Base-by-base conservation (phyloP, 2,888 invertebrate species). In the Sarcophaga subvicina region DNA sequence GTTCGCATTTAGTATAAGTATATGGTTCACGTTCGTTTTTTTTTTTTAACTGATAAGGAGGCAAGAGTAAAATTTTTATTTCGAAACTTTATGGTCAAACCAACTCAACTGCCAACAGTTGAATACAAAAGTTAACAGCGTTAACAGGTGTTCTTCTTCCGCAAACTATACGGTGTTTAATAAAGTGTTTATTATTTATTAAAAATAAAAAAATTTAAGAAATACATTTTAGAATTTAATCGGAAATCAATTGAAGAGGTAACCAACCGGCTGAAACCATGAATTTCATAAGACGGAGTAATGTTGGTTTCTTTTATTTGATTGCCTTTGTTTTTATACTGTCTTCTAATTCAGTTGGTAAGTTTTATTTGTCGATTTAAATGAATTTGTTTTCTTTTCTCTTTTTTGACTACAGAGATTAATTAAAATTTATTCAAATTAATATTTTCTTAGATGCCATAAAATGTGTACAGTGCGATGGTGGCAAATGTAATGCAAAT, bases 381-480 rank as follows among this genome's bases (percentile, higher is more conserved):
- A 54, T 37, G 1, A 17, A 17, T 54, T 14, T 4, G 17, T 1
- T 64, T 45, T 1, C 37, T 6, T 54, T 49, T 25, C 45, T 20
- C 17, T 71, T 63, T 22, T 17, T 22, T 17, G 63, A 70, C 8
- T 4, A 14, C 20, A 11, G 2, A 17, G 54, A 10, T n/a, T 62
- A n/a, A n/a, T 66, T 17, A 66, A 25, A 37, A n/a, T 27, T 14
- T 17, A n/a, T 64, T 22, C 25, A 64, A 66, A 20, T 66, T 20
- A 0, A 8, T 27, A 2, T 12, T 17, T 62, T 20, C 17, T 37
- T 17, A 66, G 66, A 66, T 37, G 17, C 12, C 60, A 37, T 75
- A 11, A n/a, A 17, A n/a, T 84, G 83, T 59, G 1, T 79, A 0
- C 83, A 84, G 59, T 79, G 83, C 6, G 17, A 14, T 69, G 12